Evolutionary conservation across 2,113 vertebrate species (phyloP), one percentile per base, ranked within the genome.

Genomic region (Microcebus griseorufus): DNA sequence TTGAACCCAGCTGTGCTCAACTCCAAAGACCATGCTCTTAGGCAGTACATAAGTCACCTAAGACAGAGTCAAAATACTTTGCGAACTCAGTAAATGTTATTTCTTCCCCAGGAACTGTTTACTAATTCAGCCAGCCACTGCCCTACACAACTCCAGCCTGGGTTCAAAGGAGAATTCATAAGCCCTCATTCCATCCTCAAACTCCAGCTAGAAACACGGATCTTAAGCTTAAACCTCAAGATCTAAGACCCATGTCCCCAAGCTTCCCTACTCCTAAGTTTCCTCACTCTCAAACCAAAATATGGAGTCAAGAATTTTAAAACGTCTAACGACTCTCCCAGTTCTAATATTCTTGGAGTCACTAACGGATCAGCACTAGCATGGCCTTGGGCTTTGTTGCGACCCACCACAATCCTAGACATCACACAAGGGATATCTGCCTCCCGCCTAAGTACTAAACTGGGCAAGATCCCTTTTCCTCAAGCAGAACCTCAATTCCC

Each of bases 271-370:
- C 2, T 14, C 20, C 65, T 60, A 48, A 2, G 0, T n/a, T 32
- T 55, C 34, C 32, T n/a, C 67, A 45, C 29, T 32, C 39, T 51
- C 67, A 37, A 73, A 32, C 17, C 1, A 0, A 39, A 91, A 39
- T 2, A 53, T 0, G 0, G 0, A 13, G 2, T 3, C 25, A 25
- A 4, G 0, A 45, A 7, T 37, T 23, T 18, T 16, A 13, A 51
- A 25, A 13, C 2, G 17, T 9, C 32, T 9, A 25, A 5, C 2
- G 58, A 51, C 23, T 37, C 23, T 42, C 13, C 65, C 8, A 14
- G 1, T 11, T 1, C 14, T 11, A 22, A 37, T 2, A 17, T 27
- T 29, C 51, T 37, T 17, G 6, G 20, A 10, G 37, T 14, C 16
- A 53, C 25, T 45, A 82, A 64, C 27, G 9, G 11, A 25, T 16